These are phyloP conservation scores for Aphelenchoides avenae DNA, from an alignment of 1,140 invertebrate species.

Conservation along the genomic window DNA sequence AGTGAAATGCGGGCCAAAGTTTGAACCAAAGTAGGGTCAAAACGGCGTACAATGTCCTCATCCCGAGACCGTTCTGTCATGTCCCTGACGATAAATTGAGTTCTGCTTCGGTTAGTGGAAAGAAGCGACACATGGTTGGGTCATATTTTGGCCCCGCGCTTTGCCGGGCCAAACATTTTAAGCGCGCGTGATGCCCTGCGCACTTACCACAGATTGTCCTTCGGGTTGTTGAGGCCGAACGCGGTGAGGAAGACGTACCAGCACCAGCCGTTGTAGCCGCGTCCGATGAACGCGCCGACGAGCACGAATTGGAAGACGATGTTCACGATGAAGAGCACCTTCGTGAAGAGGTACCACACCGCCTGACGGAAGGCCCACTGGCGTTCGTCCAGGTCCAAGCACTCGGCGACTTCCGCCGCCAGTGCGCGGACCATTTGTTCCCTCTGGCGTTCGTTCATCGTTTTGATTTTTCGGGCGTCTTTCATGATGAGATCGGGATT, in stretches of 20 bases:
- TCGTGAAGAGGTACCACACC: slow-evolving; percentile 5
- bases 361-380: slow-evolving; percentile 4
- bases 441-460: not conserved
- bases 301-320: slow-evolving; percentile 6
- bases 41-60: too few relatives aligned
- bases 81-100: too few relatives aligned
- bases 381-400: slow-evolving; percentile 2
- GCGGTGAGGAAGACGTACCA: slow-evolving; percentile 1
- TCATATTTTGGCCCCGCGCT: too few relatives aligned
- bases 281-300: slow-evolving; percentile 1
- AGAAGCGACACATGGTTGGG: too few relatives aligned
- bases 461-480: slow-evolving; percentile 3
- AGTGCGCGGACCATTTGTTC: not conserved
- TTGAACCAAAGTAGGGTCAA: too few relatives aligned
- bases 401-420: not conserved
- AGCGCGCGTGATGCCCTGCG: too few relatives aligned
- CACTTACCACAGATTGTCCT: slow-evolving; percentile 4
- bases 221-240: slow-evolving; percentile 2
- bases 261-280: slow-evolving; percentile 10
- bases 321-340: slow-evolving; percentile 1
- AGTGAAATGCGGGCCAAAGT: too few relatives aligned
- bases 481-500: slow-evolving; percentile 4
- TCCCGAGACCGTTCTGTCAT: too few relatives aligned
- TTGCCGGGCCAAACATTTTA: too few relatives aligned
- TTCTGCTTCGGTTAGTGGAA: too few relatives aligned